phyloP scores from a whole-genome alignment of 2,888 invertebrate species.

The Esperia sulphurella region DNA sequence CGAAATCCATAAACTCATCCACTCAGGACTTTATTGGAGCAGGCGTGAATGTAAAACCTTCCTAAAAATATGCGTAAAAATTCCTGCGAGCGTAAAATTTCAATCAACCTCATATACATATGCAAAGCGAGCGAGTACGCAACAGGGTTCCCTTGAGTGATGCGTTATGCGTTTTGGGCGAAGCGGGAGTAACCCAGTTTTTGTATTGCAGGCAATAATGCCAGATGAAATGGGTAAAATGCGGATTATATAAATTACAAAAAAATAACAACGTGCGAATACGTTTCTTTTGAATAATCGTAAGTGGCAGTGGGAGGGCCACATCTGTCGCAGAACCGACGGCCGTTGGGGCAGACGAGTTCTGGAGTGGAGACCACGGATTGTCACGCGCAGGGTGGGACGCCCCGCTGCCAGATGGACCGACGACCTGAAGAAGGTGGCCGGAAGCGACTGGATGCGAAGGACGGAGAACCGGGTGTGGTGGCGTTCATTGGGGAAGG shows the following conservation, averaged over 20 bases:
- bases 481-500: too few relatives aligned
- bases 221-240: not conserved
- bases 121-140: conserved; percentile 46
- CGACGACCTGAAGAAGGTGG: too few relatives aligned
- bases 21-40: conserved; percentile 39
- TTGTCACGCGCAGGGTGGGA: too few relatives aligned
- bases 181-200: not conserved
- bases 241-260: not conserved
- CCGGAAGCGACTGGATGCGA: too few relatives aligned
- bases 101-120: conserved; percentile 73
- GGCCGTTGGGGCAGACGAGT: too few relatives aligned
- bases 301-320: too few relatives aligned
- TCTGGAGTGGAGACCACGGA: too few relatives aligned
- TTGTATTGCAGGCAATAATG: not conserved
- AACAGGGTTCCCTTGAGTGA: conserved; percentile 27
- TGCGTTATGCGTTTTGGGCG: not conserved
- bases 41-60: conserved; percentile 51
- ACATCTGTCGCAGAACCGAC: too few relatives aligned
- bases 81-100: conserved; percentile 67
- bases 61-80: conserved; percentile 71
- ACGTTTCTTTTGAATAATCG: too few relatives aligned
- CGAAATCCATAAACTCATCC: not conserved
- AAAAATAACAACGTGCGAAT: not conserved
- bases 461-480: too few relatives aligned
- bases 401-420: too few relatives aligned